A percentile compares a stretch with the other conserved stretches of the same genome.
Evolutionary conservation across 2,113 vertebrate genomes (phyloP).

Genomic region (Peromyscus maniculatus): DNA sequence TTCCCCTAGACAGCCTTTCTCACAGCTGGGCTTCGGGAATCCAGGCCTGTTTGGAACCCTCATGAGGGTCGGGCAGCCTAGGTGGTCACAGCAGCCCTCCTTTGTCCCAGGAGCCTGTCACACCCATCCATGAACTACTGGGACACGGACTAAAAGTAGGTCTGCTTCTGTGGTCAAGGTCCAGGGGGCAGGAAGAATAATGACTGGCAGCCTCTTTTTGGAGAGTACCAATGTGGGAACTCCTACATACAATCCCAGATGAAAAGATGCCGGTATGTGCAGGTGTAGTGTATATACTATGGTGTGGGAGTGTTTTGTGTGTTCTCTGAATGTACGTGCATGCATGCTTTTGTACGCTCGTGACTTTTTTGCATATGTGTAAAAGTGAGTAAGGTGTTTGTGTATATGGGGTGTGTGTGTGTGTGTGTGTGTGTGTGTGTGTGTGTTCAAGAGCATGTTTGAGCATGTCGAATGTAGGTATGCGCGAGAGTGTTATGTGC

Average conservation of each 20-base stretch:
- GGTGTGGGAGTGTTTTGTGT: too few species aligned
- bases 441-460: background rate
- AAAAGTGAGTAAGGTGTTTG: background rate
- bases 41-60: background rate
- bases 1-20: background rate
- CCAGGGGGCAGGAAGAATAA: background rate
- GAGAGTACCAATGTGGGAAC: rapidly evolving
- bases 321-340: background rate
- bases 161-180: background rate
- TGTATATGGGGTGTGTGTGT: background rate
- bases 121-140: rapidly evolving
- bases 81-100: background rate
- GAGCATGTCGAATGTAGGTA: background rate
- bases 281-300: rapidly evolving
- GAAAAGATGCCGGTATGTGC: rapidly evolving
- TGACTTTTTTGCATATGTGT: background rate
- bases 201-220: rapidly evolving
- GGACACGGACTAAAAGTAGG: rapidly evolving
- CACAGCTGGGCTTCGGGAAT: background rate
- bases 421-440: background rate
- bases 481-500: background rate
- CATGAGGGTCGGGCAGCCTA: background rate
- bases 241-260: background rate
- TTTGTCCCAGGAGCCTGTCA: background rate
- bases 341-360: too few species aligned